These are phyloP conservation scores for Jordanella pulchra DNA, from an alignment of 2,797 vertebrate species.

Conservation along the genomic window DNA sequence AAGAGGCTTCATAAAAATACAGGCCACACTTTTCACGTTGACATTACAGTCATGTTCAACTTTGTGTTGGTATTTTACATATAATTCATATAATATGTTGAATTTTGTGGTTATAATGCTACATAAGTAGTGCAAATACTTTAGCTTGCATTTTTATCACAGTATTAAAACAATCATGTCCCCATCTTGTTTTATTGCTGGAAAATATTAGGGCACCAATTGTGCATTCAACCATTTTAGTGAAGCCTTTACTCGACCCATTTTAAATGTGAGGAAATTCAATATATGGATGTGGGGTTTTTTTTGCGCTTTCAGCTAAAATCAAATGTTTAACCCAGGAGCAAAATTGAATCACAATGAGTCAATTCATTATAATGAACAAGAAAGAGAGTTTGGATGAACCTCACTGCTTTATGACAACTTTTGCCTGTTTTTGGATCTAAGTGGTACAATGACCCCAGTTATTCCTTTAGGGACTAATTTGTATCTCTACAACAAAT, in stretches of 20 bases:
- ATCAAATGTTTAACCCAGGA: constrained; percentile 1
- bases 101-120: too few species aligned
- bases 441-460: not conserved
- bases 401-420: not conserved
- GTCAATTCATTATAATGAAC: not conserved
- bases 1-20: too few species aligned
- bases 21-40: too few species aligned
- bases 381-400: not conserved
- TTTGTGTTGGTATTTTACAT: too few species aligned
- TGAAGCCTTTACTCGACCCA: not conserved
- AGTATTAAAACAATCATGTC: not conserved
- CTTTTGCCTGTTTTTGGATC: not conserved
- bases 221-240: not conserved
- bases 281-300: not conserved
- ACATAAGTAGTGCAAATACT: too few species aligned
- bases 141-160: not conserved
- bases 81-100: too few species aligned
- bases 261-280: not conserved
- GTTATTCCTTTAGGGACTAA: not conserved
- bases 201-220: not conserved
- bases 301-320: not conserved
- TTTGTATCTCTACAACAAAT: not conserved
- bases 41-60: too few species aligned
- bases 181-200: too few species aligned
- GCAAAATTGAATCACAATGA: not conserved